These are phyloP conservation scores for Passer montanus DNA, from an alignment of 2,113 vertebrate species.

Conservation along the genomic window DNA sequence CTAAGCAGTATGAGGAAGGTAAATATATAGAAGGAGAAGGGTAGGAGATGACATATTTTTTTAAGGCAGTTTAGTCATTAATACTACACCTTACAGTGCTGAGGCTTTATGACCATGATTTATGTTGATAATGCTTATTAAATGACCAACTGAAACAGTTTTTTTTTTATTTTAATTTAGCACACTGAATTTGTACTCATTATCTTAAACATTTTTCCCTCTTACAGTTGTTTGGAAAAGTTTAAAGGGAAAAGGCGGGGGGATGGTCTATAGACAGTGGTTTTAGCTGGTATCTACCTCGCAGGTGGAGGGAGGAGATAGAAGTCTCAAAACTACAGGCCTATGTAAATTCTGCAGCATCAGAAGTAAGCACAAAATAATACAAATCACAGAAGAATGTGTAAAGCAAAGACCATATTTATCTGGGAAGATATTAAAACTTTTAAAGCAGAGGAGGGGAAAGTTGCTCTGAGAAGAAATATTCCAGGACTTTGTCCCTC, in stretches of 20 bases:
- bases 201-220: not conserved
- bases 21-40: not conserved
- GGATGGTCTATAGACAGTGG: not conserved
- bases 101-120: not conserved
- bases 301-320: not conserved
- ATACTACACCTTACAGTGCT: not conserved
- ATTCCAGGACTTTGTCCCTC: not conserved
- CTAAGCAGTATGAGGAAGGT: not conserved
- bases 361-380: not conserved
- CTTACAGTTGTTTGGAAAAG: not conserved
- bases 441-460: slow-evolving; percentile 2
- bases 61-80: not conserved
- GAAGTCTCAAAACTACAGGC: not conserved
- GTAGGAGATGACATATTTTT: not conserved
- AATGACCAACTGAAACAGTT: not conserved
- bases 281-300: not conserved
- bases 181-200: not conserved
- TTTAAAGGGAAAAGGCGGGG: not conserved
- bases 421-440: not conserved
- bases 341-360: not conserved
- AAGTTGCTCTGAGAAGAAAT: not conserved
- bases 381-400: not conserved
- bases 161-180: not conserved
- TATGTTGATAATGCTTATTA: not conserved
- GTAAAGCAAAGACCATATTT: not conserved